phyloP scores from a whole-genome alignment of 1,140 invertebrate genomes.

The Magallana angulata region DNA sequence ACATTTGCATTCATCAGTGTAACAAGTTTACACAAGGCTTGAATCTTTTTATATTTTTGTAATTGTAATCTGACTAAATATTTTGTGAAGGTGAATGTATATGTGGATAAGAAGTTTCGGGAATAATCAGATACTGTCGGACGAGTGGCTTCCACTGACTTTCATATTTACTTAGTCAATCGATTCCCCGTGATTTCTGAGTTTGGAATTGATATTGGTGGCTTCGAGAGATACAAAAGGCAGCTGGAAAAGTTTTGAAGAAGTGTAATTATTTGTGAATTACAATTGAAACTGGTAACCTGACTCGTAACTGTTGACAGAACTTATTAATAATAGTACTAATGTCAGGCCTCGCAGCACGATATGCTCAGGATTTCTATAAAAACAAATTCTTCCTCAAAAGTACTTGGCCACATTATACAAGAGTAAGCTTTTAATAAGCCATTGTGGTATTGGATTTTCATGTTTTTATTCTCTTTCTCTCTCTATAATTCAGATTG shows the following conservation, averaged over 20 bases:
- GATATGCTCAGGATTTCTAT: not conserved
- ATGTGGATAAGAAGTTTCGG: conserved; percentile 14
- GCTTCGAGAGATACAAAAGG: conserved; percentile 20
- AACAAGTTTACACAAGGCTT: conserved; percentile 28
- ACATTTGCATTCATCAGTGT: conserved; percentile 11
- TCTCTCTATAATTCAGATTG: conserved; percentile 24
- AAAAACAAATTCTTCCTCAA: not conserved
- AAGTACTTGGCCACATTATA: not conserved
- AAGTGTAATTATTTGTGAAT: conserved; percentile 28
- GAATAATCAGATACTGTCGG: conserved; percentile 20
- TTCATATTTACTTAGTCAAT: conserved; percentile 9
- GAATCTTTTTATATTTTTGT: conserved; percentile 26
- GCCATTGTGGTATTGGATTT: conserved; percentile 1
- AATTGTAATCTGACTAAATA: conserved; percentile 32
- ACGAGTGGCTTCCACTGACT: conserved; percentile 14
- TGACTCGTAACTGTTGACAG: conserved; percentile 23
- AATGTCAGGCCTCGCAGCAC: not conserved
- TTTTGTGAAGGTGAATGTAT: conserved; percentile 17
- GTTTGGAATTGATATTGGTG: not conserved
- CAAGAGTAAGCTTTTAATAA: conserved; percentile 23
- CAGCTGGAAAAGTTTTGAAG: conserved; percentile 30
- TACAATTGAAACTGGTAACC: conserved; percentile 7
- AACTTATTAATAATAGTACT: conserved; percentile 25
- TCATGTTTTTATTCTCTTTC: not conserved
- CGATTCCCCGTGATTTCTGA: not conserved